phyloP scores from a whole-genome alignment of 2,888 invertebrate species.

The Caenorhabditis imperialis region DNA sequence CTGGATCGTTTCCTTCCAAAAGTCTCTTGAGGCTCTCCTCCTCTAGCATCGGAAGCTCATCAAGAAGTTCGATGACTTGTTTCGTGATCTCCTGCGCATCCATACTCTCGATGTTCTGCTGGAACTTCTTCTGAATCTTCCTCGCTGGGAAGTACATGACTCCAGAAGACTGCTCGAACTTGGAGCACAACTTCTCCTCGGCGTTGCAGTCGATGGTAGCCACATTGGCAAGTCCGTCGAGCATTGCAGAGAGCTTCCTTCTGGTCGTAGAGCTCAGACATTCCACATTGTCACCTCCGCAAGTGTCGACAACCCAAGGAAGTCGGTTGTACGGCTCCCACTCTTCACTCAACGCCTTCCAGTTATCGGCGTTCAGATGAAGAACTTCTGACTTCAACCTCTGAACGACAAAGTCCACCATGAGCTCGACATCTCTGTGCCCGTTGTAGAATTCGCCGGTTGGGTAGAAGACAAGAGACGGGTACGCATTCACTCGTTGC shows the following conservation, averaged over 20 bases:
- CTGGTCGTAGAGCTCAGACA: constrained; percentile 56
- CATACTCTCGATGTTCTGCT: constrained; percentile 76
- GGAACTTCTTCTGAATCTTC: constrained; percentile 58
- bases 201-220: constrained; percentile 81
- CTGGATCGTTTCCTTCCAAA: constrained; percentile 55
- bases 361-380: constrained; percentile 67
- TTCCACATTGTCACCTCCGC: constrained; percentile 78
- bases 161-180: constrained; percentile 78
- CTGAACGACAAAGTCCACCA: constrained; percentile 84
- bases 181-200: constrained; percentile 80
- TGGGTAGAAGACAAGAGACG: constrained; percentile 85
- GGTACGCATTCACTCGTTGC: constrained; percentile 86
- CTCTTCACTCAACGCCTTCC: constrained; percentile 59
- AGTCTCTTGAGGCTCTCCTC: constrained; percentile 82
- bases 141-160: constrained; percentile 79
- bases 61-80: constrained; percentile 82
- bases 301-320: constrained; percentile 82
- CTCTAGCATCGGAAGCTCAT: constrained; percentile 82
- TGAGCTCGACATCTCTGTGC: constrained; percentile 81
- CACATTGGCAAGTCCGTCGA: constrained; percentile 82
- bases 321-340: constrained; percentile 65
- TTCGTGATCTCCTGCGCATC: constrained; percentile 82
- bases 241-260: constrained; percentile 83
- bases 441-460: constrained; percentile 82
- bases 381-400: constrained; percentile 80